Percentiles rank a stretch among this genome's conserved stretches.
These are phyloP conservation scores for Pao palembangensis DNA, from an alignment of 2,113 vertebrate species.

Conservation along the genomic window DNA sequence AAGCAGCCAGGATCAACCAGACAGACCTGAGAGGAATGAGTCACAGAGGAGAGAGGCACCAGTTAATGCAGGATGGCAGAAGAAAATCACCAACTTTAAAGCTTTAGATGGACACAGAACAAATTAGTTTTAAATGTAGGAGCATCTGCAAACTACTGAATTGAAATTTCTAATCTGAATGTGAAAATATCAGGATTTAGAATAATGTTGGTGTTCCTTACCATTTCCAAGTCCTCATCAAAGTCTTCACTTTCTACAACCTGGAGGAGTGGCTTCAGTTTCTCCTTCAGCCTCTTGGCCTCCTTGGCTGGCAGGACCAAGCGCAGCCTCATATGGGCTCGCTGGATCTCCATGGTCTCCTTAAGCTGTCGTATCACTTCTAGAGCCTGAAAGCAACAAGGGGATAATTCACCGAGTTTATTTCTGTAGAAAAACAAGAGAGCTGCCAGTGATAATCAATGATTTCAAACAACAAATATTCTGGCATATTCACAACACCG, in stretches of 20 bases:
- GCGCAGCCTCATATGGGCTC: conserved; percentile 92
- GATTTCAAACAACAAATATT: not conserved
- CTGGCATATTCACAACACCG: not conserved
- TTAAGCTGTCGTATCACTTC: conserved; percentile 94
- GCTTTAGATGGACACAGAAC: not conserved
- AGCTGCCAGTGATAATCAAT: too few relatives aligned
- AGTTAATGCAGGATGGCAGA: not conserved
- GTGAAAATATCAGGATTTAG: too few relatives aligned
- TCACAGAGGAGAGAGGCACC: not conserved
- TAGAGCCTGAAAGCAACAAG: conserved; percentile 77
- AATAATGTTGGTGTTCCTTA: conserved; percentile 42
- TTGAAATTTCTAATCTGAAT: too few relatives aligned
- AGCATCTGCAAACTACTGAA: not conserved
- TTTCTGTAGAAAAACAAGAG: not conserved
- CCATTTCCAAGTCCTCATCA: conserved; percentile 86
- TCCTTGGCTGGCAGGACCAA: conserved; percentile 86
- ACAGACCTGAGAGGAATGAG: conserved; percentile 78
- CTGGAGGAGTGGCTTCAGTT: conserved; percentile 88
- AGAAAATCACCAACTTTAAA: not conserved
- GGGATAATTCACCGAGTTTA: not conserved
- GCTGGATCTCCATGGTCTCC: conserved; percentile 92
- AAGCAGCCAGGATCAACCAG: conserved; percentile 95
- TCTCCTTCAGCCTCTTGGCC: conserved; percentile 92
- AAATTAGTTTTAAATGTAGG: not conserved
- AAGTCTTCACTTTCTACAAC: conserved; percentile 91